Base-by-base conservation (phyloP, 2,888 invertebrate species). In the Eubasilissa splendida region DNA sequence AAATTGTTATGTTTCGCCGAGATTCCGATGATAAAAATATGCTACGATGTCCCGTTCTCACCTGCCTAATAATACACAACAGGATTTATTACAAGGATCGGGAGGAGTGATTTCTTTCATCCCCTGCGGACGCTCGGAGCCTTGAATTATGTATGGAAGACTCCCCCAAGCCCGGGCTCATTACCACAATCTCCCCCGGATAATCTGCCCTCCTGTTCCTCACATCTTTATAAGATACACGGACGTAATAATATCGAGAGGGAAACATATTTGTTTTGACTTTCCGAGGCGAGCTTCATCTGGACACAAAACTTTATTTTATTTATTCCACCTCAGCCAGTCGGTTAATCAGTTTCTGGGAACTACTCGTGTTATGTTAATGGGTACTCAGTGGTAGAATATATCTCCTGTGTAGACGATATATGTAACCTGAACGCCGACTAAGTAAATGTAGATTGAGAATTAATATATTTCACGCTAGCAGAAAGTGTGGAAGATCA, bases 121-220 rank as follows among this genome's bases (percentile, higher is more conserved):
- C 22, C 71, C 71, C 42, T 31, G 14, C 42, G 71, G 71, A 70
- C 71, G 42, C 71, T 73, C 54, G 56, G 50, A 73, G 54, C 31
- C 56, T n/a, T 73, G 71, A 73, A 73, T 73, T 73, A 73, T 73
- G 71, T 73, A 73, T 73, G 71, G 56, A 73, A 70, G 71, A 33
- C 56, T 42, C 58, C 70, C 70, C 11, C 53, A n/a, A 12, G 71
- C 22, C 33, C 22, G 56, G 33, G 56, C 71, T 73, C 71, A 73
- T 73, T 73, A 73, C 56, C 71, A 58, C 71, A 73, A 54, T 73
- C 71, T 56, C 50, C 53, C 22, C 11, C 71, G 14, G 71, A 73
- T 73, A 73, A 73, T 73, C 71, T 73, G 9, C 58, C 53, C 53
- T 33, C 56, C 33, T 7, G 56, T 31, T 42, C 33, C 33, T 56